phyloP scores from a whole-genome alignment of 2,888 invertebrate species.

The Heteromurus nitidus region DNA sequence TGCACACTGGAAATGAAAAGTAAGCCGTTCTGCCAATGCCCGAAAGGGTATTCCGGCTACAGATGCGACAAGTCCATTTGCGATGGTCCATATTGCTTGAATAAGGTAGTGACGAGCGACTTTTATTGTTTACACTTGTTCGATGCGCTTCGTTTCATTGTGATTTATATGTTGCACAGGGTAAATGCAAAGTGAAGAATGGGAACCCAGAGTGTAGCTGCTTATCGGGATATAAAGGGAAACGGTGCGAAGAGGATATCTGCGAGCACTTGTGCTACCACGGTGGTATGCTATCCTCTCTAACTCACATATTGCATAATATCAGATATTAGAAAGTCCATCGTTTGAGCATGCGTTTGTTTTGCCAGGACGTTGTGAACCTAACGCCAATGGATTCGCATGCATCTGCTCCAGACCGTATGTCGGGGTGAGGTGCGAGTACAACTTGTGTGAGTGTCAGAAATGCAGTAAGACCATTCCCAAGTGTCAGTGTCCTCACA shows the following conservation, averaged over 20 bases:
- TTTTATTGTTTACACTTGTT: too few species aligned
- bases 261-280: slow-evolving; percentile 80
- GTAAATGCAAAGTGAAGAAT: slow-evolving; percentile 75
- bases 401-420: slow-evolving; percentile 76
- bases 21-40: slow-evolving; percentile 76
- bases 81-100: slow-evolving; percentile 75
- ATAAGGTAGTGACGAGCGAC: slow-evolving; percentile 75
- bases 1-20: slow-evolving; percentile 76
- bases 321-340: not conserved
- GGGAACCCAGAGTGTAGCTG: slow-evolving; percentile 77
- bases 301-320: not conserved
- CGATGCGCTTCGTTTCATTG: not conserved
- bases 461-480: slow-evolving; percentile 72
- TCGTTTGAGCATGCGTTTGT: not conserved
- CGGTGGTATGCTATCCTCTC: slow-evolving; percentile 76
- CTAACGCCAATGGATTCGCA: slow-evolving; percentile 5
- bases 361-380: slow-evolving; percentile 64
- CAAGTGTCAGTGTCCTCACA: slow-evolving; percentile 72
- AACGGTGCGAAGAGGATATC: slow-evolving; percentile 79
- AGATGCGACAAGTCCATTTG: slow-evolving; percentile 78
- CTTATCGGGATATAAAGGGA: slow-evolving; percentile 78
- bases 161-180: slow-evolving; percentile 73
- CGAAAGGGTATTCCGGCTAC: slow-evolving; percentile 78
- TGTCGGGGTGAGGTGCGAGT: slow-evolving; percentile 78
- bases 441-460: slow-evolving; percentile 77